These are phyloP conservation scores for Adelognathus sp. DNA, from an alignment of 2,888 invertebrate genomes.

Conservation along the genomic window DNA sequence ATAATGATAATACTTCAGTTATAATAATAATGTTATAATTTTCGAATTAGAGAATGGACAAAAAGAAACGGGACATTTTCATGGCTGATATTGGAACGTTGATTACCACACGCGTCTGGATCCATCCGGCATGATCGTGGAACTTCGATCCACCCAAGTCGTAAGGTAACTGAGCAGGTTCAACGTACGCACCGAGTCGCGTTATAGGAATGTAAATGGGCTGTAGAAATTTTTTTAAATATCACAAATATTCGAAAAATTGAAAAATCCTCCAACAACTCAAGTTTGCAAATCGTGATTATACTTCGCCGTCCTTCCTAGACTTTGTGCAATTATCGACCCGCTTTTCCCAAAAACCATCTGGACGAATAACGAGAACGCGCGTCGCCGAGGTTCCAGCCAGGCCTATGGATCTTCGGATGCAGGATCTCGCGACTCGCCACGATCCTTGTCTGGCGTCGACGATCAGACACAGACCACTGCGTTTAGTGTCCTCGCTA, in stretches of 20 bases:
- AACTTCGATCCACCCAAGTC: slow-evolving; percentile 88
- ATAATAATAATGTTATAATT: too few species aligned
- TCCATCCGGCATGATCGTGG: slow-evolving; percentile 89
- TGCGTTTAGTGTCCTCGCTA: slow-evolving; percentile 82
- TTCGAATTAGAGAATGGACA: neutral
- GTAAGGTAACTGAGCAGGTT: slow-evolving; percentile 86
- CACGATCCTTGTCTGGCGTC: slow-evolving; percentile 86
- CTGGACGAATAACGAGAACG: slow-evolving; percentile 87
- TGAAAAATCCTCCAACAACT: neutral
- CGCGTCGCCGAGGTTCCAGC: slow-evolving; percentile 82
- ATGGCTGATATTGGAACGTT: slow-evolving; percentile 20
- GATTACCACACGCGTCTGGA: slow-evolving; percentile 88
- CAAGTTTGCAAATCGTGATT: slow-evolving; percentile 44
- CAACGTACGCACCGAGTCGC: slow-evolving; percentile 87
- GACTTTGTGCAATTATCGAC: slow-evolving; percentile 87
- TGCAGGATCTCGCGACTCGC: slow-evolving; percentile 85
- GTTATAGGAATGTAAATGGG: slow-evolving; percentile 87
- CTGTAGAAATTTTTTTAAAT: slow-evolving; percentile 81
- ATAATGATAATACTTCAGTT: neutral
- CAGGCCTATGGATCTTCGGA: slow-evolving; percentile 83
- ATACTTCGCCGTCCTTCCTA: slow-evolving; percentile 84
- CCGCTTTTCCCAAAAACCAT: slow-evolving; percentile 90
- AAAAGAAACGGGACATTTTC: neutral
- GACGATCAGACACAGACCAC: slow-evolving; percentile 85
- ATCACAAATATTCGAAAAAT: slow-evolving; percentile 6